Conservation (phyloP, 2,888 invertebrate genomes). For the Coenonympha arcania region DNA sequence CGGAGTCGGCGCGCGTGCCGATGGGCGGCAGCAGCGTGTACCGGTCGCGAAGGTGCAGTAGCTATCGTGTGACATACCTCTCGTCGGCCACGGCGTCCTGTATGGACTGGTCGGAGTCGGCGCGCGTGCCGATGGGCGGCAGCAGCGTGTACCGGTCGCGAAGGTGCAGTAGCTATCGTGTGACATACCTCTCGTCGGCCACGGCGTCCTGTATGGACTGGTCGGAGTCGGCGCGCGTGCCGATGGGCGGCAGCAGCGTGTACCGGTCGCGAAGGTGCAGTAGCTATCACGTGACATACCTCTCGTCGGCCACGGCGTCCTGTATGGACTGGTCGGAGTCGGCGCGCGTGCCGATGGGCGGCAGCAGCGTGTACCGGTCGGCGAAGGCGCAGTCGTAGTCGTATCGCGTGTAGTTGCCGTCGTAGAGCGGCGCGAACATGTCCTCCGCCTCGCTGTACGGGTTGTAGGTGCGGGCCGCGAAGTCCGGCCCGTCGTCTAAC, state of each 20-base stretch:
- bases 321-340: slow-evolving; percentile 41
- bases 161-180: too few relatives aligned
- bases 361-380: slow-evolving; percentile 52
- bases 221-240: too few relatives aligned
- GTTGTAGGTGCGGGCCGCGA: slow-evolving; percentile 34
- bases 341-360: slow-evolving; percentile 44
- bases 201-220: too few relatives aligned
- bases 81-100: too few relatives aligned
- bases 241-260: too few relatives aligned
- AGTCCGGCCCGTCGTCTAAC: slow-evolving; percentile 40
- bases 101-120: not conserved
- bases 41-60: too few relatives aligned
- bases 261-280: too few relatives aligned
- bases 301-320: slow-evolving; percentile 30
- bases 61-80: not conserved
- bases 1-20: too few relatives aligned
- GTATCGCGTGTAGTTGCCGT: slow-evolving; percentile 49
- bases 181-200: too few relatives aligned
- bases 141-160: too few relatives aligned
- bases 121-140: too few relatives aligned
- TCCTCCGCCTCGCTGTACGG: slow-evolving; percentile 40
- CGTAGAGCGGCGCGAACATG: slow-evolving; percentile 44
- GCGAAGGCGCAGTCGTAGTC: slow-evolving; percentile 52
- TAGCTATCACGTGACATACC: not conserved
- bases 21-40: too few relatives aligned